phyloP scores from a whole-genome alignment of 53 echinoderm and acorn worm genomes.

The Hippasteria phrygiana region DNA sequence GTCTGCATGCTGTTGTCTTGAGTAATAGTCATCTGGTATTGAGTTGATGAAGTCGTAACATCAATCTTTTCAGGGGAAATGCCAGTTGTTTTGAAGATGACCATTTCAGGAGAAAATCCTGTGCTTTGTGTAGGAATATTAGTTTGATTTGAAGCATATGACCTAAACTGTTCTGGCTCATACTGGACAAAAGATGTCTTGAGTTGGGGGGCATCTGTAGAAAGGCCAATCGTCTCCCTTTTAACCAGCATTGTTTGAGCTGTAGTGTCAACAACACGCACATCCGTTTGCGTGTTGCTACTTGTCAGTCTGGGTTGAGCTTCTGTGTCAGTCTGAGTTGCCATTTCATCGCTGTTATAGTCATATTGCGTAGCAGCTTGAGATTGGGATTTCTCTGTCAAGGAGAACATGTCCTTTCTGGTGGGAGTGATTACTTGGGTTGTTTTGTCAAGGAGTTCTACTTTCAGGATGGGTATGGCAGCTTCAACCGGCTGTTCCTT shows the following conservation, averaged over 20 bases:
- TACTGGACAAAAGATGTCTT: conserved; percentile 65
- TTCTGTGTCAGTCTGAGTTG: conserved; percentile 24
- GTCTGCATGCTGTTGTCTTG: conserved; percentile 51
- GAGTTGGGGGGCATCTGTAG: conserved; percentile 52
- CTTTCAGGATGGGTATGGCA: conserved; percentile 23
- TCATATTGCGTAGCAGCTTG: conserved; percentile 51
- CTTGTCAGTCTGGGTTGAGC: conserved; percentile 5
- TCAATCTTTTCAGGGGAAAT: not conserved
- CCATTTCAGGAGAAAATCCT: conserved; percentile 41
- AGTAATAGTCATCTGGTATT: not conserved
- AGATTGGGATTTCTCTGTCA: conserved; percentile 6
- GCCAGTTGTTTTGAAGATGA: conserved; percentile 30
- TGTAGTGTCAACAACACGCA: conserved; percentile 23
- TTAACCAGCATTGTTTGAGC: conserved; percentile 62
- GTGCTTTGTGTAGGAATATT: conserved; percentile 35
- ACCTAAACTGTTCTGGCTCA: conserved; percentile 55
- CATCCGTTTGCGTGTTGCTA: conserved; percentile 22
- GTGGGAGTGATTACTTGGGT: conserved; percentile 10
- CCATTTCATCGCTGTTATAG: conserved; percentile 8
- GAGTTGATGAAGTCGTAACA: conserved; percentile 19
- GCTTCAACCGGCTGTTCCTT: conserved; percentile 46
- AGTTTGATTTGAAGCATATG: conserved; percentile 35
- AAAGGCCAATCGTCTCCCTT: conserved; percentile 31
- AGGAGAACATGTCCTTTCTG: conserved; percentile 10
- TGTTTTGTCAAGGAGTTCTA: conserved; percentile 49